These are phyloP conservation scores for Chalcis sispes DNA, from an alignment of 2,888 invertebrate species.

Conservation along the genomic window DNA sequence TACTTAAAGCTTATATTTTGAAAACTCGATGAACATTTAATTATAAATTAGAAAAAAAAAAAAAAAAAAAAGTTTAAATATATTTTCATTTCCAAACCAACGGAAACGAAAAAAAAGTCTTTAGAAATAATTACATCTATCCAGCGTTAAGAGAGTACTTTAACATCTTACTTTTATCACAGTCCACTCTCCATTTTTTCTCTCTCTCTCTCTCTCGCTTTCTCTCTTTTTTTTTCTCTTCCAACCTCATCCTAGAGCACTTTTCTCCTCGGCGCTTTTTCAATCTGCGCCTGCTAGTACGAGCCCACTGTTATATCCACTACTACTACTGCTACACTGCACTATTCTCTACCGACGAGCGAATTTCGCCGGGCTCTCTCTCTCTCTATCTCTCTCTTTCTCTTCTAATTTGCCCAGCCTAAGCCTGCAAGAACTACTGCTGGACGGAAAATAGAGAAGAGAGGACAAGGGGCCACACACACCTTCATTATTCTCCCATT, in stretches of 20 bases:
- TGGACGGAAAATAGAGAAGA: not conserved
- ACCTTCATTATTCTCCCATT: slow-evolving; percentile 75
- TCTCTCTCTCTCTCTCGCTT: slow-evolving; percentile 56
- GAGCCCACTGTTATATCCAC: slow-evolving; percentile 55
- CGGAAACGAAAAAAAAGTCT: slow-evolving; percentile 2
- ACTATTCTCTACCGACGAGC: no score
- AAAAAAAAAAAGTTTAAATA: no score
- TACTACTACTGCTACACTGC: no score
- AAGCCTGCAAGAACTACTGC: slow-evolving; percentile 61
- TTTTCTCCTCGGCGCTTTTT: slow-evolving; percentile 68
- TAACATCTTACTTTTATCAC: slow-evolving; percentile 27
- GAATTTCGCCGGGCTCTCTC: no score
- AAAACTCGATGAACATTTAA: no score
- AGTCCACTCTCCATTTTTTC: not conserved
- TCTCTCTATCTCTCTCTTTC: no score
- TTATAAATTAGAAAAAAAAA: no score
- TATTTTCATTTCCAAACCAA: not conserved
- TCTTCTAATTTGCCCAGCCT: slow-evolving; percentile 71
- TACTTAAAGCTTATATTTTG: no score
- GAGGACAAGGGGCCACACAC: slow-evolving; percentile 42
- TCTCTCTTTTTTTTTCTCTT: slow-evolving; percentile 36
- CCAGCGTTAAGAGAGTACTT: slow-evolving; percentile 19
- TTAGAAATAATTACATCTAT: not conserved
- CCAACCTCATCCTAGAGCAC: slow-evolving; percentile 61
- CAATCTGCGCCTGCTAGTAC: slow-evolving; percentile 48